Percentiles rank a stretch among this genome's conserved stretches.
These are phyloP conservation scores for Charanyca ferruginea DNA, from an alignment of 2,888 invertebrate genomes.

Conservation along the genomic window DNA sequence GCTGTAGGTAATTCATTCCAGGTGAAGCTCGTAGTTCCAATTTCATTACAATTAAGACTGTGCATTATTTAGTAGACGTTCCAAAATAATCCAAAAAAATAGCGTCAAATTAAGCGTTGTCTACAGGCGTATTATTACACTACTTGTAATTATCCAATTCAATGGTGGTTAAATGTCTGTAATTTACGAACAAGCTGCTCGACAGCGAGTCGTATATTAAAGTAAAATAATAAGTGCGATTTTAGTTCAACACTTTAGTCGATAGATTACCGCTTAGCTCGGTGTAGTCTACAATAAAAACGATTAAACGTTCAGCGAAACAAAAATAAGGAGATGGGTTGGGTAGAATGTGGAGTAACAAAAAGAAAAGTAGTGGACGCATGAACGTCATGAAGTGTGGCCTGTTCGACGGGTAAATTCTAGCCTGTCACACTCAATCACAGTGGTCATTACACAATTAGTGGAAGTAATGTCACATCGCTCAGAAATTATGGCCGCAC, in stretches of 20 bases:
- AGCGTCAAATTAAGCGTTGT: slow-evolving; percentile 76
- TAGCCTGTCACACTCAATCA: slow-evolving; percentile 71
- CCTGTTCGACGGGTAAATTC: slow-evolving; percentile 53
- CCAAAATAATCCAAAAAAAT: slow-evolving; percentile 72
- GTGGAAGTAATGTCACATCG: slow-evolving; percentile 72
- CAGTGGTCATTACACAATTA: slow-evolving; percentile 77
- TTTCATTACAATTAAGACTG: slow-evolving; percentile 71
- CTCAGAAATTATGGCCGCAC: slow-evolving; percentile 66
- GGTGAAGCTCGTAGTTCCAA: slow-evolving; percentile 70
- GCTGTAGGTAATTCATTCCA: slow-evolving; percentile 59
- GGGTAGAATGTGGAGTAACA: slow-evolving; percentile 66
- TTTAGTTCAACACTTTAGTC: slow-evolving; percentile 77
- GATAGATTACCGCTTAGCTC: slow-evolving; percentile 64
- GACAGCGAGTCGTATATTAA: slow-evolving; percentile 72
- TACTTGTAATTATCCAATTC: slow-evolving; percentile 85
- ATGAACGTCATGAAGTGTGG: slow-evolving; percentile 59
- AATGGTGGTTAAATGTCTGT: slow-evolving; percentile 81
- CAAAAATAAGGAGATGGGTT: slow-evolving; percentile 64
- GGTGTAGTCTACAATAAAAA: slow-evolving; percentile 62
- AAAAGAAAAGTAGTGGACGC: slow-evolving; percentile 50
- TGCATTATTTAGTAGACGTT: slow-evolving; percentile 70
- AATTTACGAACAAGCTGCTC: slow-evolving; percentile 80
- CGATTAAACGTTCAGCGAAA: slow-evolving; percentile 62
- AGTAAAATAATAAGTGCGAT: slow-evolving; percentile 79
- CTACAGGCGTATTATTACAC: slow-evolving; percentile 78